Base-by-base conservation (phyloP, 2,888 invertebrate genomes). In the Synergus laeviventris region DNA sequence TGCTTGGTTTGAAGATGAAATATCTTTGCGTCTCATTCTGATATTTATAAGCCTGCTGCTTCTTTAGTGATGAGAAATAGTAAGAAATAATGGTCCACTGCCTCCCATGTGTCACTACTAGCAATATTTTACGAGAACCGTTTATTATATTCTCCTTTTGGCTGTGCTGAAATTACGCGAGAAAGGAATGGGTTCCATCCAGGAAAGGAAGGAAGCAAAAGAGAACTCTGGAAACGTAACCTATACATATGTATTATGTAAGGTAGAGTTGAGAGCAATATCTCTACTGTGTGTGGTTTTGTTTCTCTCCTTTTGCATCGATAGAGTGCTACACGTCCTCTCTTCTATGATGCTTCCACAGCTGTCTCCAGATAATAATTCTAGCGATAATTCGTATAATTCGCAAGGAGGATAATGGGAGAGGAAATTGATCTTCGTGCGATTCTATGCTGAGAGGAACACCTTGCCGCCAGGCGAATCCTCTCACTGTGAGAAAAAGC, bases 311-410 rank as follows among this genome's bases (percentile, higher is more conserved):
- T 38, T 61, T 38, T 61, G 61, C 1, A n/a, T 39, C 38, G 38
- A 7, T 7, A 31, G 5, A 61, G 60, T 12, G 31, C 31, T 31
- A 61, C 31, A 31, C 60, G 31, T 61, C 21, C 60, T 31, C 31
- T 31, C 60, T 61, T 61, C 36, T 14, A 61, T 61, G 31, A n/a
- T 12, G 11, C 62, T 62, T 24, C 42, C 64, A 66, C 64, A 66
- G 64, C 64, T 66, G 64, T 66, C 64, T 66, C 64, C 64, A 66
- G 64, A 66, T 66, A 66, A 66, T 42, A 66, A 66, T 66, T 66
- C 24, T 24, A 39, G 24, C 64, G 64, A 45, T 66, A 66, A 66
- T 66, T 66, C 64, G 64, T 66, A 66, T 66, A 66, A 66, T 66
- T 66, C 42, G 42, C 64, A 21, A 42, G 64, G 14, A 66, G 39